Conservation (phyloP, 2,113 vertebrate genomes). For the Lates calcarifer region DNA sequence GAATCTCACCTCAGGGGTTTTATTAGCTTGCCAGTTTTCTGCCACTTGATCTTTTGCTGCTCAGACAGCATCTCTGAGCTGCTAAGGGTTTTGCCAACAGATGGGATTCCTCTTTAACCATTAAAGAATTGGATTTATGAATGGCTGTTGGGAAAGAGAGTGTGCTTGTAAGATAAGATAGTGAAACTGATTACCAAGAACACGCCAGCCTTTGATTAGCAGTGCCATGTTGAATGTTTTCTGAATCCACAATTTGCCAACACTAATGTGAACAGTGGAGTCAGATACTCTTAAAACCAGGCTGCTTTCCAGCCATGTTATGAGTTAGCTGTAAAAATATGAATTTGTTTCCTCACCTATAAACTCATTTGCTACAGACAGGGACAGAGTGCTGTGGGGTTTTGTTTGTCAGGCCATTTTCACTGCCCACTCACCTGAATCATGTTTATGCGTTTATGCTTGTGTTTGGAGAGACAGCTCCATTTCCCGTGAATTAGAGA, state of each 20-base stretch:
- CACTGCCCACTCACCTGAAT: slow-evolving; percentile 65
- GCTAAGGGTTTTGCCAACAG: slow-evolving; percentile 33
- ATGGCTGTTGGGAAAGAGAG: slow-evolving; percentile 41
- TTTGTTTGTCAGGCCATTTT: slow-evolving; percentile 50
- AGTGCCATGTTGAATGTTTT: slow-evolving; percentile 16
- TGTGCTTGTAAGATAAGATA: slow-evolving; percentile 72
- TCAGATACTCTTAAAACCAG: slow-evolving; percentile 6
- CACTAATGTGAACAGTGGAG: neutral
- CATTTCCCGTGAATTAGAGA: slow-evolving; percentile 58
- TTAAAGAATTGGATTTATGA: slow-evolving; percentile 46
- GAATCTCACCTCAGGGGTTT: slow-evolving; percentile 11
- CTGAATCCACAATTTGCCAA: slow-evolving; percentile 16
- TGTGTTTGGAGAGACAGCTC: slow-evolving; percentile 53
- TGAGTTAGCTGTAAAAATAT: slow-evolving; percentile 16
- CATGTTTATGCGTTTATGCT: slow-evolving; percentile 52
- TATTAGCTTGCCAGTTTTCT: slow-evolving; percentile 37
- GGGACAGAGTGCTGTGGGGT: slow-evolving; percentile 8
- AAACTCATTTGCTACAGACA: slow-evolving; percentile 2
- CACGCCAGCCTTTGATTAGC: slow-evolving; percentile 47
- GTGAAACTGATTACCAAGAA: slow-evolving; percentile 51
- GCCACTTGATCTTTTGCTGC: slow-evolving; percentile 15
- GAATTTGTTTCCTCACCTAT: slow-evolving; percentile 21
- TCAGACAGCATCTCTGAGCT: slow-evolving; percentile 33
- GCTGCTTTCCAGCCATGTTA: neutral
- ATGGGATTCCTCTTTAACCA: slow-evolving; percentile 36